Percentiles rank a stretch among this genome's conserved stretches.
Evolutionary conservation across 53 echinoderm and acorn worm genomes (phyloP).

Genomic region (Echinarachnius parma): DNA sequence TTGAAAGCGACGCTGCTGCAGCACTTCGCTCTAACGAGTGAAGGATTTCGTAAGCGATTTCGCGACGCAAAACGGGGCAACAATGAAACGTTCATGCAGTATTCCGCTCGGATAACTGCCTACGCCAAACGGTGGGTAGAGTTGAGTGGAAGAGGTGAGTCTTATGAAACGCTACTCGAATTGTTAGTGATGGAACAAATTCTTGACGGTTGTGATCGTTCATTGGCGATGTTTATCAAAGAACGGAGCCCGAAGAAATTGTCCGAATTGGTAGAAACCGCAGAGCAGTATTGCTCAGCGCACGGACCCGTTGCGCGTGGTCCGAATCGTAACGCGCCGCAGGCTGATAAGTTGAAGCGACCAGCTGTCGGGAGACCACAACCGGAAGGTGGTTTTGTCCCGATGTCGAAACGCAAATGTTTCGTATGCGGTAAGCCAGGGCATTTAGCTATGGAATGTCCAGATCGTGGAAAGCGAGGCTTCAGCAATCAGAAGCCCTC

Average conservation of each 20-base stretch:
- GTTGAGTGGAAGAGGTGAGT: neutral
- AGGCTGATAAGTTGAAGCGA: neutral
- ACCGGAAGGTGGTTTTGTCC: too few relatives aligned
- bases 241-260: neutral
- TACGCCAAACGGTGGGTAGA: constrained; percentile 3
- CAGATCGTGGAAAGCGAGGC: neutral
- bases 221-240: neutral
- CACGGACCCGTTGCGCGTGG: neutral
- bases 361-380: too few relatives aligned
- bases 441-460: neutral
- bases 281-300: constrained; percentile 4
- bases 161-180: neutral
- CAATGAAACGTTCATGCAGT: neutral
- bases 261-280: neutral
- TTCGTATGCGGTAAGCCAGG: neutral
- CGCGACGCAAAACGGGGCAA: neutral
- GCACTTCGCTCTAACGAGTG: neutral
- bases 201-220: neutral
- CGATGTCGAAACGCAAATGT: neutral
- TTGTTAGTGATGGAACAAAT: neutral
- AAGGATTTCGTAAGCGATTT: constrained; percentile 7
- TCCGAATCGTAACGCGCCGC: neutral
- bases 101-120: neutral
- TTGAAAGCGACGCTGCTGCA: neutral
- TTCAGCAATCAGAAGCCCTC: neutral